These are phyloP conservation scores for Galbula dea DNA, from an alignment of 2,113 vertebrate genomes.

Conservation along the genomic window DNA sequence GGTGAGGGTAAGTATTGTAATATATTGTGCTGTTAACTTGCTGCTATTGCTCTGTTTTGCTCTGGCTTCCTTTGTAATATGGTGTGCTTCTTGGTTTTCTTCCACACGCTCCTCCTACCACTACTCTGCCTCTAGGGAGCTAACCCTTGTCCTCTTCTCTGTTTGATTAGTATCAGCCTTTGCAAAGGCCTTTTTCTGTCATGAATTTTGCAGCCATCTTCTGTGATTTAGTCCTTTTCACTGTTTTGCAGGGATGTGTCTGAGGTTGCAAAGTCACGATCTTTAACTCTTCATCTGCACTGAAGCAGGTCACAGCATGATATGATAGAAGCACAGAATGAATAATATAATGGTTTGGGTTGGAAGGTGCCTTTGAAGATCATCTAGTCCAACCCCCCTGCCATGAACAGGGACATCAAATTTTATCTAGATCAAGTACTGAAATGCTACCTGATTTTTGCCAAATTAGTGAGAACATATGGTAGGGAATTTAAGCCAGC, in stretches of 20 bases:
- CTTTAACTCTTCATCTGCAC: not conserved
- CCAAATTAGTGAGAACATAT: not conserved
- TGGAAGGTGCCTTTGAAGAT: not conserved
- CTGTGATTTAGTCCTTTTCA: not conserved
- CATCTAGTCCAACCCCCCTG: accelerated
- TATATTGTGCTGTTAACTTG: not conserved
- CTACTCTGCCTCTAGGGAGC: not conserved
- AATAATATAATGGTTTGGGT: not conserved
- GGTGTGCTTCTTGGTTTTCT: not conserved
- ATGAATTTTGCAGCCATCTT: not conserved
- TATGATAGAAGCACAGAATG: not conserved
- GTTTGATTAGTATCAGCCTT: not conserved
- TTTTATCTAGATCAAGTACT: not conserved
- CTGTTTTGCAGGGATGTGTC: not conserved
- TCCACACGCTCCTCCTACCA: accelerated
- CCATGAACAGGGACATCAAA: not conserved
- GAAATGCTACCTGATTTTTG: not conserved
- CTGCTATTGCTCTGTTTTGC: not conserved
- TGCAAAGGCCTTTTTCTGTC: not conserved
- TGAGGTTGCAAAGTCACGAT: not conserved
- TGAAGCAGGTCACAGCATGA: not conserved
- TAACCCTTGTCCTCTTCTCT: not conserved
- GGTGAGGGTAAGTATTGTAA: conserved; percentile 80
- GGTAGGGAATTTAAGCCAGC: not conserved
- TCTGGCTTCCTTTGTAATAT: not conserved